Evolutionary conservation across 1,140 invertebrate species (phyloP), one percentile per base, ranked within the genome.

Genomic region (Coenobita brevimanus): DNA sequence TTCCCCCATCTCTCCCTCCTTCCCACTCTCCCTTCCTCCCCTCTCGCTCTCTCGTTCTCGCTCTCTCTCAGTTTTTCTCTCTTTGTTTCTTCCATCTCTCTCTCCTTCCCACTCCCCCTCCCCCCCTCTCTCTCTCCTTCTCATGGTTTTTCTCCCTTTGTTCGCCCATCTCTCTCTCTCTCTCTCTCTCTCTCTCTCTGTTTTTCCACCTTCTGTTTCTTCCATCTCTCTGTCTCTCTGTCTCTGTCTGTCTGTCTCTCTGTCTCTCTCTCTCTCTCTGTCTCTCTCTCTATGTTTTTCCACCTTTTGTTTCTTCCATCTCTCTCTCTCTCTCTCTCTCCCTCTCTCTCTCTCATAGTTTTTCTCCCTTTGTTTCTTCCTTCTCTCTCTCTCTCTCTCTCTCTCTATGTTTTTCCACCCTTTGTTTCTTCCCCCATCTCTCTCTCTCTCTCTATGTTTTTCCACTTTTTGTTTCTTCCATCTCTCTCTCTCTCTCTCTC

Each of bases 151-250:
- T 81, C 54, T 81, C 57, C 43, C 36, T 76, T 41, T 76, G 30
- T 76, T 41, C 43, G 30, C 43, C 73, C 43, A 17, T 76, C 73
- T 76, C 6, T 50, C 46, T 50, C 6, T 76, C 73, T 76, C 36
- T 76, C 73, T 76, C 36, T 76, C 73, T 76, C 73, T 76, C 73
- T 76, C 73, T 76, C 73, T 76, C 36, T 76, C 73, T 76, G 30
- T 76, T 41, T 76, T 21, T 76, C 73, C 43, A 17, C 43, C 41
- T 46, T 76, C 73, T 36, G 6, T 69, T 10, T 69, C 2, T 36
- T 69, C 24, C 10, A 33, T 76, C 73, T 76, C 73, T 76, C 73
- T 76, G 36, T 76, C 73, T 76, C 73, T 76, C 73, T 76, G 36
- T 76, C 36, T 38, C 73, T 76, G 36, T 76, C 73, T 76, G 36